Conservation (phyloP, 2,113 vertebrate species). For the Callaeas wilsoni region DNA sequence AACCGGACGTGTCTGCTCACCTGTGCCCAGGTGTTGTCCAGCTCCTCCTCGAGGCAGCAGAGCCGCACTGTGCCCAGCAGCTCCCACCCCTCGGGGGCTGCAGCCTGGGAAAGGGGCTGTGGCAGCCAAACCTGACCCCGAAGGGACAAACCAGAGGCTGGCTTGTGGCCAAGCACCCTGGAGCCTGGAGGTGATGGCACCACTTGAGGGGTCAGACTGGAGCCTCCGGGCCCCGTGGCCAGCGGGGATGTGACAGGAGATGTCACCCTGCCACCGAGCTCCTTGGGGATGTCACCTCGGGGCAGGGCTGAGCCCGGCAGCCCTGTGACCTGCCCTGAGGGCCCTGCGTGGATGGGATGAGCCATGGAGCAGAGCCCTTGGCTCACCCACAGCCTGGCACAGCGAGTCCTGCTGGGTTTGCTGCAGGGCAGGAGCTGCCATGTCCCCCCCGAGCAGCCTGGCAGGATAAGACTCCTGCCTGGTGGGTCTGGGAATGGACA, state of each 20-base stretch:
- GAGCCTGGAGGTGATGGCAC: background rate
- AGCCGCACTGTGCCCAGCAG: background rate
- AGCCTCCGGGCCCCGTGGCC: fast-evolving
- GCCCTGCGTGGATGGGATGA: background rate
- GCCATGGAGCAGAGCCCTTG: fast-evolving
- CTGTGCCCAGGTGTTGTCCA: background rate
- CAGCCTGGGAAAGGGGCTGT: background rate
- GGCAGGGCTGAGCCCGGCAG: background rate
- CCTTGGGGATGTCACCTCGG: background rate
- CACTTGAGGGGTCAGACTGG: background rate
- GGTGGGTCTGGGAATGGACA: background rate
- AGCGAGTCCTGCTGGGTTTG: background rate
- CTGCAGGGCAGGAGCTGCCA: background rate
- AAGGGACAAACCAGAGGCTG: background rate
- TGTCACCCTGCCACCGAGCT: background rate
- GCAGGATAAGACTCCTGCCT: background rate
- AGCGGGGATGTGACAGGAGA: background rate
- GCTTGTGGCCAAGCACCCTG: background rate
- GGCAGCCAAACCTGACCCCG: background rate
- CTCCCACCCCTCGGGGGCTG: background rate
- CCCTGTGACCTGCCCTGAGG: fast-evolving
- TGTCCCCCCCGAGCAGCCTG: background rate
- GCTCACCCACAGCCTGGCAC: background rate
- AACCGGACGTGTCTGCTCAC: fast-evolving
- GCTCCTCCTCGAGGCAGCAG: background rate